Base-by-base conservation (phyloP, 1,140 invertebrate species). In the Charaxes varanes region DNA sequence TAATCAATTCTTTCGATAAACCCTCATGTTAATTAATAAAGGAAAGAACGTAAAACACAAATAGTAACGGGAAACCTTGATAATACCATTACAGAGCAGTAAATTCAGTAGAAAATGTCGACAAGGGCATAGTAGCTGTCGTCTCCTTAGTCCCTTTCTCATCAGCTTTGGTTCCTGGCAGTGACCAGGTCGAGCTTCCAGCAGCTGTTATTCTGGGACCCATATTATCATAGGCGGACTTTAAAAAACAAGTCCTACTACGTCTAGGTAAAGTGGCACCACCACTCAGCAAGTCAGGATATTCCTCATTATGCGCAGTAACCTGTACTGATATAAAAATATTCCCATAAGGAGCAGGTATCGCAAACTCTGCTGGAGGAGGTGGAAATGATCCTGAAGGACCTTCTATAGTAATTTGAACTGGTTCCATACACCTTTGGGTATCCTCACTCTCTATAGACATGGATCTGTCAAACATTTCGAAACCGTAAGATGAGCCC, bases 191-290 rank as follows among this genome's bases (percentile, higher is more conserved):
- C 10, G 93, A 95, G 61, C 88, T 90, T 53, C 94, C 94, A 48
- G 92, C 92, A 6, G 93, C 94, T 1, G 94, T 96, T 6, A 94
- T 92, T 49, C 94, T 87, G 22, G 92, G 91, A 0, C 94, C 94
- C 90, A 95, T 93, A 73, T 94, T 95, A 77, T 96, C 94, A 67
- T 95, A 95, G 10, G 90, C 87, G 16, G 90, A 87, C 15, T 83
- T 78, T 8, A 78, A 52, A 50, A 76, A 74, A 54, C 74, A 78
- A 1, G 78, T 74, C 11, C 62, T 63, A 56, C 67, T 78, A 26
- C 73, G 48, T 28, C 64, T 60, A 5, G 76, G 76, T 26, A 77
- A 41, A 0, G 74, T 74, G 3, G 69, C 41, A 1, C 71, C 77
- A 42, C 71, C 69, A 24, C 86, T 80, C 22, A 84, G 46, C 18